A percentile compares a stretch with the other conserved stretches of the same genome.
Conservation (phyloP, 2,888 invertebrate species). For the Lasioglossum morio region DNA sequence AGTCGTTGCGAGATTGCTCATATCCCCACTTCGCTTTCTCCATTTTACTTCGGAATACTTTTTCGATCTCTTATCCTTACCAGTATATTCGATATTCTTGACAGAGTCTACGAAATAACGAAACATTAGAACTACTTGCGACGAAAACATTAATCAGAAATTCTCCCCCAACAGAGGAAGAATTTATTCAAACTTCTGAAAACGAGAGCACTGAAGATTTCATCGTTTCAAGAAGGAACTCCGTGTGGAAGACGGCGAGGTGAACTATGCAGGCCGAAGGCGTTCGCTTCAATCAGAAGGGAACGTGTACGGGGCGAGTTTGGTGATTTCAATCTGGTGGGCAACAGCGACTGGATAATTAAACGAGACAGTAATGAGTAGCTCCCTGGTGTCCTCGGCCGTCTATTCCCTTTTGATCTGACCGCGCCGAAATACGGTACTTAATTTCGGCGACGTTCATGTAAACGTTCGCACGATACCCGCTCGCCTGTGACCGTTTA, state of each 20-base stretch:
- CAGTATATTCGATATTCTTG: too few species aligned
- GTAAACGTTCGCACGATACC: slow-evolving; percentile 29
- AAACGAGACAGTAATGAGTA: slow-evolving; percentile 14
- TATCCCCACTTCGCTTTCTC: neutral
- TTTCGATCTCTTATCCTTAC: neutral
- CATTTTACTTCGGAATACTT: neutral
- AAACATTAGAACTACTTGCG: neutral
- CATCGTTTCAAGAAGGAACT: neutral
- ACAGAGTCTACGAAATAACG: neutral
- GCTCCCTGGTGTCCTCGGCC: slow-evolving; percentile 4
- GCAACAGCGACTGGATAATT: neutral
- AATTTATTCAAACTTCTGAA: neutral
- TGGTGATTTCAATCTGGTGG: neutral
- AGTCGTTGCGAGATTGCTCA: neutral
- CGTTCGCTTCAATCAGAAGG: neutral
- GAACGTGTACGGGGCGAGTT: neutral
- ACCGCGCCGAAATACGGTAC: slow-evolving; percentile 15
- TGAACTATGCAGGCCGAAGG: neutral
- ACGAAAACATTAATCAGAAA: neutral
- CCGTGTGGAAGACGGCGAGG: neutral
- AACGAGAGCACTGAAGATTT: neutral
- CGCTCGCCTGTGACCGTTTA: slow-evolving; percentile 67
- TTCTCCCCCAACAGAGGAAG: neutral
- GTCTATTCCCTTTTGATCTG: slow-evolving; percentile 18
- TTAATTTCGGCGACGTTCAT: slow-evolving; percentile 19